Conservation (phyloP, 2,113 vertebrate genomes). For the Catharus bicknelli region DNA sequence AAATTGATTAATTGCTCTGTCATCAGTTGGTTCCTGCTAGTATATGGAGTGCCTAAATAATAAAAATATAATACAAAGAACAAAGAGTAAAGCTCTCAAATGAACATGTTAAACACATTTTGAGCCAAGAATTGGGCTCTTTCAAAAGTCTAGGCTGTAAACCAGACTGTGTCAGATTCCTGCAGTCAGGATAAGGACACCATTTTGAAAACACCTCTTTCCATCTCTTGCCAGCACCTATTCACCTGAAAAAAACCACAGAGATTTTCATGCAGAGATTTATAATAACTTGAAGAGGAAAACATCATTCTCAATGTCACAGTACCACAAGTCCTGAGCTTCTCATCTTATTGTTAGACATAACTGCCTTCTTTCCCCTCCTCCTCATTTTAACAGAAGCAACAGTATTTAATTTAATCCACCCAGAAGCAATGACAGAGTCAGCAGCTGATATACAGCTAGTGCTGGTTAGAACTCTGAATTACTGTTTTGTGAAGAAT, state of each 20-base stretch:
- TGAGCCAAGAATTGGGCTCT: not conserved
- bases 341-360: not conserved
- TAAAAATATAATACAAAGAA: constrained; percentile 18
- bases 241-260: not conserved
- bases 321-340: not conserved
- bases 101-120: not conserved
- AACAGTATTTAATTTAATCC: constrained; percentile 47
- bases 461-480: constrained; percentile 39
- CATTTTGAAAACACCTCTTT: not conserved
- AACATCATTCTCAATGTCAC: not conserved
- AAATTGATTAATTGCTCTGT: constrained; percentile 17
- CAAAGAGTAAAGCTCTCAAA: constrained; percentile 14
- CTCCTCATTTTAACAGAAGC: constrained; percentile 27
- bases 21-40: constrained; percentile 18
- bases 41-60: not conserved
- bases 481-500: constrained; percentile 41
- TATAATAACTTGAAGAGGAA: not conserved
- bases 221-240: not conserved
- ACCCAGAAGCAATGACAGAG: constrained; percentile 38
- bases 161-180: not conserved
- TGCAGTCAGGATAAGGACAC: not conserved
- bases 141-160: not conserved
- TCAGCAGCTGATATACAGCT: constrained; percentile 29
- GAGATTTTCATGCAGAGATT: not conserved
- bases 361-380: not conserved